Percentiles rank a stretch among this genome's conserved stretches.
Conservation (phyloP, 2,113 vertebrate species). For the Mormoops blainvillei region DNA sequence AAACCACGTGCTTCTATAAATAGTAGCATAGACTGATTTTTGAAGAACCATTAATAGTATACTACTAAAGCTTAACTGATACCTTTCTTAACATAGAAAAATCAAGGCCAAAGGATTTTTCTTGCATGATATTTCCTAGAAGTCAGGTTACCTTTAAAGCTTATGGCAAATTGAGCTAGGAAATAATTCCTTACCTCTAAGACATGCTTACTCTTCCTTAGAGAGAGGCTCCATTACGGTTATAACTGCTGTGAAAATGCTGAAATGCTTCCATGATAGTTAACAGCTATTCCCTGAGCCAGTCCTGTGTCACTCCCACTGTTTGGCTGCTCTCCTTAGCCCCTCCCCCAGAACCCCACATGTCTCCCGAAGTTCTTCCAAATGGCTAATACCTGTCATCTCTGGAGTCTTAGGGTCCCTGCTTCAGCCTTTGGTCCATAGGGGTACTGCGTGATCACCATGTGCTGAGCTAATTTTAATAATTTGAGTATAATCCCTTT, state of each 20-base stretch:
- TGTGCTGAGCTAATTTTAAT: background rate
- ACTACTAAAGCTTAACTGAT: background rate
- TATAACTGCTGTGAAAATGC: background rate
- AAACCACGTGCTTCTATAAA: background rate
- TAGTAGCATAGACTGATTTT: background rate
- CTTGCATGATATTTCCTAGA: background rate
- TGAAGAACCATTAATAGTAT: background rate
- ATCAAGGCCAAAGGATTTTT: background rate
- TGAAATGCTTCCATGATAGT: background rate
- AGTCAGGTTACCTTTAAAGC: background rate
- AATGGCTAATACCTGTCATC: background rate
- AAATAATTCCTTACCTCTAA: background rate
- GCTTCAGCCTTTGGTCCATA: background rate
- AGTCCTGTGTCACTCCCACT: accelerated
- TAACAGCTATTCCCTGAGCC: background rate
- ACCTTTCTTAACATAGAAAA: background rate
- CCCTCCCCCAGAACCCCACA: background rate
- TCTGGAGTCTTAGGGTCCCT: background rate
- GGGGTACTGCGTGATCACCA: background rate
- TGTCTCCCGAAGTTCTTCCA: background rate
- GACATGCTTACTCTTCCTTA: background rate
- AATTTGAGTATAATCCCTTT: background rate
- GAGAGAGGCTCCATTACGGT: background rate
- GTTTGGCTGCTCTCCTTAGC: background rate
- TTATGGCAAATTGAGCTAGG: background rate